A percentile compares a stretch with the other conserved stretches of the same genome.
phyloP scores from a whole-genome alignment of 2,888 invertebrate species.

The Mesorhabditis belari region DNA sequence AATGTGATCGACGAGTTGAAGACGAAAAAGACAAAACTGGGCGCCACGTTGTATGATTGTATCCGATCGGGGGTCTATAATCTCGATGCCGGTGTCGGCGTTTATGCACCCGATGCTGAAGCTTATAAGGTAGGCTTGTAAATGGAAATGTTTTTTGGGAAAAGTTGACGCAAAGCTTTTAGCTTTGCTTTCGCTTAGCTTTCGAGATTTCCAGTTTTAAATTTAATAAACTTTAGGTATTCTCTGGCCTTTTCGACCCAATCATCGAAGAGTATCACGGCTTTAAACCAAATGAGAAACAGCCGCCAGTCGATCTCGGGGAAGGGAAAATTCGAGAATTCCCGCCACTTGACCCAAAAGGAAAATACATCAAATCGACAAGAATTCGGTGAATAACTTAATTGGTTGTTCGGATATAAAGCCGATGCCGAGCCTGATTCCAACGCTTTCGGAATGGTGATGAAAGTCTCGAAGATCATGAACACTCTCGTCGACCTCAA shows the following conservation, averaged over 20 bases:
- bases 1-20: slow-evolving; percentile 62
- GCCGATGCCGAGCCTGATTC: no score
- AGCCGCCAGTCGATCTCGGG: slow-evolving; percentile 86
- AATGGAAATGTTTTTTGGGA: slow-evolving; percentile 53
- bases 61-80: slow-evolving; percentile 94
- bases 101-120: slow-evolving; percentile 95
- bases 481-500: no score
- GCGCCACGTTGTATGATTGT: slow-evolving; percentile 82
- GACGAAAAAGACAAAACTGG: slow-evolving; percentile 83
- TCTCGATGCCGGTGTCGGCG: slow-evolving; percentile 87
- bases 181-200: background rate
- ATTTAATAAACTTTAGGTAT: no score
- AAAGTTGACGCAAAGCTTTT: background rate
- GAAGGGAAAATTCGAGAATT: slow-evolving; percentile 67
- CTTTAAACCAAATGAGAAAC: slow-evolving; percentile 77
- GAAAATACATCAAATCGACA: slow-evolving; percentile 82
- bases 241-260: slow-evolving; percentile 76
- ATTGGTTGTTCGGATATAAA: slow-evolving; percentile 68
- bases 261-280: slow-evolving; percentile 89
- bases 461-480: no score
- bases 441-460: no score
- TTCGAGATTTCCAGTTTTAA: background rate
- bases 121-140: no score
- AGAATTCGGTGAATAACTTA: slow-evolving; percentile 69
- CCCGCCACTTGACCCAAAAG: slow-evolving; percentile 79